phyloP scores from a whole-genome alignment of 2,113 vertebrate species.

The Periophthalmodon schlosseri region DNA sequence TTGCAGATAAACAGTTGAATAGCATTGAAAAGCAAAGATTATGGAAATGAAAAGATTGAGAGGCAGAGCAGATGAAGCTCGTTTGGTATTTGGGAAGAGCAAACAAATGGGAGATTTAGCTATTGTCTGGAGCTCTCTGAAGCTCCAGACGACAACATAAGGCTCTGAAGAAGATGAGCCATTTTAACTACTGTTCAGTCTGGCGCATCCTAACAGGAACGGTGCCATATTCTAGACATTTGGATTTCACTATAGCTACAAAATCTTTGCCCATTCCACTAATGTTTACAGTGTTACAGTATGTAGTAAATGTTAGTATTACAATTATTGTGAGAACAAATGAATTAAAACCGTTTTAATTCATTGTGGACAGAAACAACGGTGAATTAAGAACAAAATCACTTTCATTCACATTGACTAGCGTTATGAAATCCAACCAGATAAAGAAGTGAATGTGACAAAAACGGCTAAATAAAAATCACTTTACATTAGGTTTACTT shows the following conservation, averaged over 20 bases:
- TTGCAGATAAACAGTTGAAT: slow-evolving; percentile 37
- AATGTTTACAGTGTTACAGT: too few relatives aligned
- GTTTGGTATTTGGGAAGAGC: slow-evolving; percentile 41
- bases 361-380: too few relatives aligned
- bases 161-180: slow-evolving; percentile 15
- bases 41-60: slow-evolving; percentile 41
- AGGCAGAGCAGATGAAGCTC: slow-evolving; percentile 39
- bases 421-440: too few relatives aligned
- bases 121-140: slow-evolving; percentile 9
- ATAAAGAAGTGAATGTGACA: too few relatives aligned
- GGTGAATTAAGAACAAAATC: too few relatives aligned
- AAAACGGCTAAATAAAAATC: too few relatives aligned
- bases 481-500: too few relatives aligned
- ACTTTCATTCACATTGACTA: too few relatives aligned
- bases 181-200: not conserved
- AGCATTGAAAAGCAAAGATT: slow-evolving; percentile 36
- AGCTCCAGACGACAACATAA: slow-evolving; percentile 11
- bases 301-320: too few relatives aligned
- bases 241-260: not conserved
- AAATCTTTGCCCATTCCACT: too few relatives aligned
- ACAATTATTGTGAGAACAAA: too few relatives aligned
- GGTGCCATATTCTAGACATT: not conserved
- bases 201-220: not conserved
- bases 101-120: slow-evolving; percentile 34
- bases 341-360: too few relatives aligned